Percentiles rank a stretch among this genome's conserved stretches.
phyloP scores from a whole-genome alignment of 2,113 vertebrate species.

The Gyps fulvus region DNA sequence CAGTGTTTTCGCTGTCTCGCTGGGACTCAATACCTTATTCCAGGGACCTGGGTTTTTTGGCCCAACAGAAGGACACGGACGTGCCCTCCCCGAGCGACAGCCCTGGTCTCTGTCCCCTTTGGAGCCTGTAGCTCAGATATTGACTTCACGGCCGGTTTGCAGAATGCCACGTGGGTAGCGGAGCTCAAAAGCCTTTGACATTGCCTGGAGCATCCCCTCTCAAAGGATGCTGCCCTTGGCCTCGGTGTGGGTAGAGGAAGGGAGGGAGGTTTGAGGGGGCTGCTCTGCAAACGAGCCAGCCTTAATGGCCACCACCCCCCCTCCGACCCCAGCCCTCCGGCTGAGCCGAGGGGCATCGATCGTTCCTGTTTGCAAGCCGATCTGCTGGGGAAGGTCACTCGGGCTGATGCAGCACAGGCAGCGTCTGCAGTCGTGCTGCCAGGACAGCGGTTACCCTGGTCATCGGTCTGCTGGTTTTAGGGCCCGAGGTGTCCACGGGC shows the following conservation, averaged over 20 bases:
- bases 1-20: accelerated
- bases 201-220: neutral
- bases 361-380: accelerated
- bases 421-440: neutral
- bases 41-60: neutral
- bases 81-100: neutral
- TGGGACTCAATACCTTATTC: neutral
- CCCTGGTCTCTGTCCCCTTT: neutral
- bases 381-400: neutral
- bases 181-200: neutral
- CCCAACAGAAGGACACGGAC: neutral
- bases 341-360: neutral
- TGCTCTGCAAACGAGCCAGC: neutral
- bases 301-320: neutral
- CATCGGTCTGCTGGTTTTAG: neutral
- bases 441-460: neutral
- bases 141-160: neutral
- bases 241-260: neutral
- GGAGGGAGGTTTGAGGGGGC: neutral
- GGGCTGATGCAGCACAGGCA: neutral
- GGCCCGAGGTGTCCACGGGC: accelerated
- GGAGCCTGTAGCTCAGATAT: accelerated
- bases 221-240: neutral
- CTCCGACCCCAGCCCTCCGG: neutral
- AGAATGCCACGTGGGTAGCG: neutral